Evolutionary conservation across 2,113 vertebrate species (phyloP), one percentile per base, ranked within the genome.

Genomic region (Pogona vitticeps): DNA sequence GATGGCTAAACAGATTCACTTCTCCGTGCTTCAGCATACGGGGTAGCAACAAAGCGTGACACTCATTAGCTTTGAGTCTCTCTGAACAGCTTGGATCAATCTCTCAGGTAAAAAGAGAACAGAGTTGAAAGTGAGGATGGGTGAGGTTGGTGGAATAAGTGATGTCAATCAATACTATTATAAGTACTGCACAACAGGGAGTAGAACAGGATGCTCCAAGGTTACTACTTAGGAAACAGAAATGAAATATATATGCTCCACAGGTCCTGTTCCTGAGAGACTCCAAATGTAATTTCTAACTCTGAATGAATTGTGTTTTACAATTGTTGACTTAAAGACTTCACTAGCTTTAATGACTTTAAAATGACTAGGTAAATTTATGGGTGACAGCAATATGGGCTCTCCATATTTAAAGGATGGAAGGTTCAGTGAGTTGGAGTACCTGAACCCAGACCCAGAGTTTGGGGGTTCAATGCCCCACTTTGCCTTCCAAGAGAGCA

Each of bases 1-100:
- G 89, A 94, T 89, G 68, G 86, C 83, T 91, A 73, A 91, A 88
- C 72, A 93, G 86, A 89, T 92, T 94, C 86, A 79, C 89, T 93
- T 78, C n/a, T 15, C 1, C 58, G 17, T 78, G 21, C 2, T 82
- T 56, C 71, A 82, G 86, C 42, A 76, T 87, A 76, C 36, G 6
- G 72, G 59, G 0, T 76, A 72, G 31, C 63, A 3, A 1, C 83
- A 79, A 70, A 83, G 67, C 71, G 90, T 70, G 84, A 86, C 40
- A 92, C 31, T 68, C 80, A 78, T 88, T 92, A 84, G 20, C 77
- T 86, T 88, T 82, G 80, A 92, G 86, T 46, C 78, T 93, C 86
- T 85, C 70, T 61, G 73, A 88, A 77, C 85, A 92, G 52, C 28
- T 85, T 84, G 40, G 82, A 92, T 68, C 67, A 82, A 85, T 77